Evolutionary conservation across 2,888 invertebrate species (phyloP).

Genomic region (Eupsilia transversa): DNA sequence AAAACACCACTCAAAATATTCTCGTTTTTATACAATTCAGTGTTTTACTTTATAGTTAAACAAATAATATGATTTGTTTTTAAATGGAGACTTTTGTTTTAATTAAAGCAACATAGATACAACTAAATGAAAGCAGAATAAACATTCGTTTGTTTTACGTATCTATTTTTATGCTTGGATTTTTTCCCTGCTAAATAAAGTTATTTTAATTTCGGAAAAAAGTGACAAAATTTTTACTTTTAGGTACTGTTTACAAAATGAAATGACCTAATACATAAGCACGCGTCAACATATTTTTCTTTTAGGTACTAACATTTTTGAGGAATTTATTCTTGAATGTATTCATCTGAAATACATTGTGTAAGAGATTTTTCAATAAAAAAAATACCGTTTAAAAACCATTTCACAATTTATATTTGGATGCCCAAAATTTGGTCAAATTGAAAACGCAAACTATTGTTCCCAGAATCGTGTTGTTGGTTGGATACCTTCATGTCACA

Average conservation of each 20-base stretch:
- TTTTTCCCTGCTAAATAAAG: not conserved
- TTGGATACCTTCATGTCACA: not conserved
- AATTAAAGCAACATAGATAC: not conserved
- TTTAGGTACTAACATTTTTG: no score
- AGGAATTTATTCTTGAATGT: not conserved
- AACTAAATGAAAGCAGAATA: not conserved
- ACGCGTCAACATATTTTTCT: no score
- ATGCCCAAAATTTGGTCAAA: not conserved
- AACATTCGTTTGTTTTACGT: not conserved
- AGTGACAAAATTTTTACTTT: not conserved
- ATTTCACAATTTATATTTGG: not conserved
- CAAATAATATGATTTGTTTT: not conserved
- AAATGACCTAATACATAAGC: not conserved
- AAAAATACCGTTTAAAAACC: not conserved
- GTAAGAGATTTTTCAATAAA: not conserved
- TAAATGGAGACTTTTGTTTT: not conserved
- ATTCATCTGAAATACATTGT: not conserved
- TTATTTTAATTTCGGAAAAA: not conserved
- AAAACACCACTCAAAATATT: constrained; percentile 29
- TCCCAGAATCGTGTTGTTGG: not conserved
- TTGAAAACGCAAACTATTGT: not conserved
- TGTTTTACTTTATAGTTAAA: not conserved
- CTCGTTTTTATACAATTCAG: constrained; percentile 1
- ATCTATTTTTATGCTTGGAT: no score
- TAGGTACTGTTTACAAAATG: no score